Percentiles rank a stretch among this genome's conserved stretches.
Evolutionary conservation across 2,888 invertebrate species (phyloP).

Genomic region (Cloeon dipterum): DNA sequence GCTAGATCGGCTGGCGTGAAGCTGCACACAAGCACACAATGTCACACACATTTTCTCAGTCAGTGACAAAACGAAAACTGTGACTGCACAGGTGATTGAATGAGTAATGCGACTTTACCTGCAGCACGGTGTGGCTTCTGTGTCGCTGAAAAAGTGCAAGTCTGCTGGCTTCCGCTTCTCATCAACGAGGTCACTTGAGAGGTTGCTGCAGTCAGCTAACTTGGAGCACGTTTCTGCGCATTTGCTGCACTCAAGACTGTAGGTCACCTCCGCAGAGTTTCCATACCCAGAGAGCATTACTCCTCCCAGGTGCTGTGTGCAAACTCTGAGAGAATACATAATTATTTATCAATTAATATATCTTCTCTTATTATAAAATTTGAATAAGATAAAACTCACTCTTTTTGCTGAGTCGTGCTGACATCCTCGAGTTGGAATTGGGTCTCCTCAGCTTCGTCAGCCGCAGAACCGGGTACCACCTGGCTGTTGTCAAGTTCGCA

Average conservation of each 20-base stretch:
- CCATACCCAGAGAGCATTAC: constrained; percentile 1
- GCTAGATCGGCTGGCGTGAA: no score
- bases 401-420: neutral
- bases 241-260: constrained; percentile 9
- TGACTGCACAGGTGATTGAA: no score
- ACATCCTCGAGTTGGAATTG: constrained; percentile 4
- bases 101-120: constrained; percentile 35
- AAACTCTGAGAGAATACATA: no score
- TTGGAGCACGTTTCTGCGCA: constrained; percentile 6
- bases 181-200: no score
- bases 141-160: constrained; percentile 82
- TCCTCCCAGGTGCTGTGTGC: constrained; percentile 3
- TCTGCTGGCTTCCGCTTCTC: constrained; percentile 21
- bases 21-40: no score
- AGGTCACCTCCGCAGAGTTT: constrained; percentile 1
- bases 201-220: no score
- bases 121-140: constrained; percentile 50
- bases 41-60: no score
- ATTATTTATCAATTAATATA: no score
- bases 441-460: neutral
- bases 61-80: no score
- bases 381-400: neutral
- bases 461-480: no score
- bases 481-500: constrained; percentile 6
- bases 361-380: no score